phyloP scores from a whole-genome alignment of 2,113 vertebrate species.

The Syrrhaptes paradoxus region DNA sequence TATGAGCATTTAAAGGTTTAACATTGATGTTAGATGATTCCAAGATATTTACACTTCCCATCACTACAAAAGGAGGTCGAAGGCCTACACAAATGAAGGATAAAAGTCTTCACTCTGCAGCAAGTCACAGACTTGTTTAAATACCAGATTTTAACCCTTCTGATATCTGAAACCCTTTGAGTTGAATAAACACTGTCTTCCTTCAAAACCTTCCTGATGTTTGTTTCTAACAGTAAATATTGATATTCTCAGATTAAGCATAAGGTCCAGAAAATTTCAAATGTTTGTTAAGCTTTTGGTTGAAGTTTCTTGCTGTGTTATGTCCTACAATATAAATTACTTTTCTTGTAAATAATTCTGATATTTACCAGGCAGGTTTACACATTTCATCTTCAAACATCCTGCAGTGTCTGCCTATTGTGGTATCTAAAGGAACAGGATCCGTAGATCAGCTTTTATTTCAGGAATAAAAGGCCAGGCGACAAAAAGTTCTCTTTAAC shows the following conservation, averaged over 20 bases:
- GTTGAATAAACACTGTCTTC: background rate
- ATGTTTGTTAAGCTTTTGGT: background rate
- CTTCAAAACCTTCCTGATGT: background rate
- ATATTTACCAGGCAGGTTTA: background rate
- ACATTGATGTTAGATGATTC: background rate
- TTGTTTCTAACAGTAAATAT: background rate
- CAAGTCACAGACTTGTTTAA: background rate
- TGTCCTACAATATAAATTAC: background rate
- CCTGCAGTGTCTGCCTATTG: background rate
- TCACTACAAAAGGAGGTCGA: background rate
- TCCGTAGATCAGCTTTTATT: background rate
- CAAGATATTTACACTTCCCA: background rate
- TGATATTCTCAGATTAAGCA: background rate
- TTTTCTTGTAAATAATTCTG: background rate
- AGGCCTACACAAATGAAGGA: background rate
- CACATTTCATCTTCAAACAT: background rate
- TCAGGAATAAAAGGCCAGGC: background rate
- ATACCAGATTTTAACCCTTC: background rate
- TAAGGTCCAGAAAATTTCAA: background rate
- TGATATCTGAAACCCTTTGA: background rate
- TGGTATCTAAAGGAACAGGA: background rate
- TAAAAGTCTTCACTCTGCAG: background rate
- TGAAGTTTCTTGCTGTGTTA: background rate
- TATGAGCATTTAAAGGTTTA: background rate
- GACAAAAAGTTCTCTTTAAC: background rate